Conservation (phyloP, 2,113 vertebrate species). For the Pelusios castaneus region DNA sequence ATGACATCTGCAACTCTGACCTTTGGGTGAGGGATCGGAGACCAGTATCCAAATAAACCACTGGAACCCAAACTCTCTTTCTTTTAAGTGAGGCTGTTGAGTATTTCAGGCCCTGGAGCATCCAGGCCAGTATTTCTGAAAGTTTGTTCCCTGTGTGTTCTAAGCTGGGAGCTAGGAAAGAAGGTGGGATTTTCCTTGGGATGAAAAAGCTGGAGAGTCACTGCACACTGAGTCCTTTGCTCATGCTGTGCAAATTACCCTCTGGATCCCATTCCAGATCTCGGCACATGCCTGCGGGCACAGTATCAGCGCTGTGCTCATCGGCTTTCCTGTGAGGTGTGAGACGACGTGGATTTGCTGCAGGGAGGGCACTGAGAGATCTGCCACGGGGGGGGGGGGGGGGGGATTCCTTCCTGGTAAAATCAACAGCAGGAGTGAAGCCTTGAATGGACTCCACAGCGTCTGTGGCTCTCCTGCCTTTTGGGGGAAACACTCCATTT, state of each 20-base stretch:
- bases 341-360: neutral
- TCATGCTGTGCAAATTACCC: neutral
- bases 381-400: no score
- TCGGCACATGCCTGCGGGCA: neutral
- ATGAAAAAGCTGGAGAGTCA: neutral
- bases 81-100: neutral
- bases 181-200: neutral
- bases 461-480: neutral
- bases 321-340: neutral
- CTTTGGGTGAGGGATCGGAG: accelerated
- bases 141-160: neutral
- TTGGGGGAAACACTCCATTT: neutral
- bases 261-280: neutral
- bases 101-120: neutral
- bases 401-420: neutral
- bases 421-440: neutral
- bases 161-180: accelerated
- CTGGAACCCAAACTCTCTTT: neutral
- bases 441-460: neutral
- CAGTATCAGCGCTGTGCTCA: neutral
- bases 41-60: neutral
- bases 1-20: accelerated
- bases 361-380: neutral
- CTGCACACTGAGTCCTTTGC: neutral
- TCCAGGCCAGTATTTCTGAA: neutral